Evolutionary conservation across 2,797 vertebrate species (phyloP).

Genomic region (Meda fulgida): DNA sequence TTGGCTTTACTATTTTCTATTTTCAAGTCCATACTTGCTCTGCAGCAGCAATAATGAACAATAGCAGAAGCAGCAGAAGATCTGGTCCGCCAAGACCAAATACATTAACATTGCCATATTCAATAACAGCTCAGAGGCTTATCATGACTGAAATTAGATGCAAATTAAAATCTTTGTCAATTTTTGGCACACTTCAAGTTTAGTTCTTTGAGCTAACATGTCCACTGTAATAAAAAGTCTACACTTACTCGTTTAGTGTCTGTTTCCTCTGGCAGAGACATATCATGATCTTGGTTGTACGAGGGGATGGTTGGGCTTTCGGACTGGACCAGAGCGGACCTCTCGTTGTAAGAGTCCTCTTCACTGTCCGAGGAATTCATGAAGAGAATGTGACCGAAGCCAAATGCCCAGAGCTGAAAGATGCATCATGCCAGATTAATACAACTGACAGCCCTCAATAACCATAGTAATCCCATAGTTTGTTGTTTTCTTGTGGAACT

Average conservation of each 20-base stretch:
- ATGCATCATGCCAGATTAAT: background rate
- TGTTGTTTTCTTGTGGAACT: background rate
- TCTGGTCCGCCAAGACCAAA: background rate
- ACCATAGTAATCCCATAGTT: background rate
- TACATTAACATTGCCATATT: background rate
- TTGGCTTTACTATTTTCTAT: no score
- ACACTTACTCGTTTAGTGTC: slow-evolving; percentile 74
- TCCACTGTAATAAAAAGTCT: background rate
- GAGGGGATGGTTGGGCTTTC: slow-evolving; percentile 81
- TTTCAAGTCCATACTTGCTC: no score
- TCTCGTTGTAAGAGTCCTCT: slow-evolving; percentile 91
- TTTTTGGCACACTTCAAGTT: background rate
- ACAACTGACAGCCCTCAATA: background rate
- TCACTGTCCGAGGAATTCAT: slow-evolving; percentile 92
- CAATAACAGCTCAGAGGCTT: background rate
- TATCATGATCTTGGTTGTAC: slow-evolving; percentile 78
- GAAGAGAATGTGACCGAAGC: slow-evolving; percentile 64
- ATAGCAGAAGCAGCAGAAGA: background rate
- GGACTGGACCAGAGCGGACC: slow-evolving; percentile 87
- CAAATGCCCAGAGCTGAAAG: slow-evolving; percentile 17
- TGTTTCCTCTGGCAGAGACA: slow-evolving; percentile 57
- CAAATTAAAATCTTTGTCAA: background rate
- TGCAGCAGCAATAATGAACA: no score
- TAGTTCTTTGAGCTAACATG: background rate
- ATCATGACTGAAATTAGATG: background rate